A percentile compares a stretch with the other conserved stretches of the same genome.
These are phyloP conservation scores for Alloscopus bannaensis DNA, from an alignment of 2,888 invertebrate genomes.

Conservation along the genomic window DNA sequence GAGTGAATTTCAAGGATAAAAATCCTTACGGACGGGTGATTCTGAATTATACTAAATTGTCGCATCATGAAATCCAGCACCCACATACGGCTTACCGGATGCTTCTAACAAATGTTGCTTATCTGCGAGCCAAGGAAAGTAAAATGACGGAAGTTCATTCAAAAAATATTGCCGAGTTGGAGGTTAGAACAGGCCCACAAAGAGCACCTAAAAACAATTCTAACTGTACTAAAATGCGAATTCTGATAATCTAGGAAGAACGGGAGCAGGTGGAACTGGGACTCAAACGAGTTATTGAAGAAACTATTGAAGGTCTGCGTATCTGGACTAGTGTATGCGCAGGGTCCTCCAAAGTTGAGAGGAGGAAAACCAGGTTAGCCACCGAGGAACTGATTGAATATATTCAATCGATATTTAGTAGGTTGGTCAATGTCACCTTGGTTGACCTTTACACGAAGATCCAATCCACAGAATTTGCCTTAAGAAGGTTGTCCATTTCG, in stretches of 20 bases:
- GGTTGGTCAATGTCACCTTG: conserved; percentile 1
- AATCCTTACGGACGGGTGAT: conserved; percentile 47
- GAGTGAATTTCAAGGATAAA: conserved; percentile 16
- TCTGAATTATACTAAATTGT: conserved; percentile 19
- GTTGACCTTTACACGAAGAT: conserved; percentile 23
- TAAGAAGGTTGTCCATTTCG: conserved; percentile 21
- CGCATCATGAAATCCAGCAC: conserved; percentile 26
- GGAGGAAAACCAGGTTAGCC: neutral
- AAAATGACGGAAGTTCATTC: conserved; percentile 21
- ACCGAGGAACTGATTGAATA: conserved; percentile 22
- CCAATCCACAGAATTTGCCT: conserved; percentile 18
- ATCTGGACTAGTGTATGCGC: conserved; percentile 18
- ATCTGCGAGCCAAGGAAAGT: conserved; percentile 11
- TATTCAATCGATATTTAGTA: neutral
- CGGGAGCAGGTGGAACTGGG: neutral
- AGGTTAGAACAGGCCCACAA: conserved; percentile 12
- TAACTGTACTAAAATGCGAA: neutral
- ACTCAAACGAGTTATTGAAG: conserved; percentile 1
- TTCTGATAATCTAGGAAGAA: conserved; percentile 26
- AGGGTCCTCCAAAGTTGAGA: conserved; percentile 15
- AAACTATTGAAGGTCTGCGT: conserved; percentile 32
- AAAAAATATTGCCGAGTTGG: conserved; percentile 22
- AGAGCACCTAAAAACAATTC: neutral
- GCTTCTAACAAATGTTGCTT: conserved; percentile 32
- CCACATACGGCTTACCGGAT: conserved; percentile 21